Conservation (phyloP, 2,888 invertebrate species). For the Orchestes rusci region DNA sequence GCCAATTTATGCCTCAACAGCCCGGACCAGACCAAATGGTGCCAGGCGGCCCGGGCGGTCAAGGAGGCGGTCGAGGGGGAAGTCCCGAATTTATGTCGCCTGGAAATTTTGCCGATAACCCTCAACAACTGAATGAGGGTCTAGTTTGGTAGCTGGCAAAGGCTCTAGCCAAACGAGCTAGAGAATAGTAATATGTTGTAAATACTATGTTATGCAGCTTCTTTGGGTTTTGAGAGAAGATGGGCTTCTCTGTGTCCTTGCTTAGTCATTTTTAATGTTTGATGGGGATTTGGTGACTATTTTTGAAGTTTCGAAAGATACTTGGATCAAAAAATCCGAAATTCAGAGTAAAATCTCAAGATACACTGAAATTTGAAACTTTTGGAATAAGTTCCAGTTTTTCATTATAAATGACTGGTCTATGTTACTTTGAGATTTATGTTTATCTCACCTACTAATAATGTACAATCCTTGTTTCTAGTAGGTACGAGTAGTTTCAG, state of each 20-base stretch:
- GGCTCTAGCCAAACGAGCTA: constrained; percentile 45
- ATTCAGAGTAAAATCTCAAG: no score
- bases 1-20: constrained; percentile 50
- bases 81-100: constrained; percentile 41
- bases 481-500: no score
- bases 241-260: background rate
- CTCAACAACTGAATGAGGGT: constrained; percentile 66
- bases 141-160: constrained; percentile 63
- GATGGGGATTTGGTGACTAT: background rate
- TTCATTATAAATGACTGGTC: no score
- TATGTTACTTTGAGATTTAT: no score
- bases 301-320: no score
- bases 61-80: constrained; percentile 48
- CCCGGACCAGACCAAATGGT: constrained; percentile 58
- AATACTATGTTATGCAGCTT: constrained; percentile 33
- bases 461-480: no score
- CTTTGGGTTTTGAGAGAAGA: background rate
- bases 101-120: constrained; percentile 60
- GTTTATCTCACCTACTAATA: no score
- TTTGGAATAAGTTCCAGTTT: no score
- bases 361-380: no score
- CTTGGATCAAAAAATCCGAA: no score
- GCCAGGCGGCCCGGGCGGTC: constrained; percentile 49
- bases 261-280: background rate
- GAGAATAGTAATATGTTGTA: constrained; percentile 38